Evolutionary conservation across 2,888 invertebrate genomes (phyloP).

Genomic region (Palloptera scutellata): DNA sequence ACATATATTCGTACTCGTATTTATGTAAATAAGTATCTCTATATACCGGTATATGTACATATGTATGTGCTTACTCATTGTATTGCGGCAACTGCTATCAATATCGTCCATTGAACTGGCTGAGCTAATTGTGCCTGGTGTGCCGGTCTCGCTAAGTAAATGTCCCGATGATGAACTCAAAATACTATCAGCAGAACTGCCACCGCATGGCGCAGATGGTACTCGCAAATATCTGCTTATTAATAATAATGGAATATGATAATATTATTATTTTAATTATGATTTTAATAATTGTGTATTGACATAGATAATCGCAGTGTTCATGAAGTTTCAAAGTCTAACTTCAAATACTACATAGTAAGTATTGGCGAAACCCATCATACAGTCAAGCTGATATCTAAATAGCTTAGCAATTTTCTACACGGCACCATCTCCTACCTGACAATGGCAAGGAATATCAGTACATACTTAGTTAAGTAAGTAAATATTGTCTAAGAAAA

Average conservation of each 20-base stretch:
- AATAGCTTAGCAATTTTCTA: too few relatives aligned
- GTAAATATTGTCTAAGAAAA: too few relatives aligned
- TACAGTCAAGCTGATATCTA: too few relatives aligned
- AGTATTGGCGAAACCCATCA: too few relatives aligned
- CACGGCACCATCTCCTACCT: too few relatives aligned
- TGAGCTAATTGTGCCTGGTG: conserved; percentile 74
- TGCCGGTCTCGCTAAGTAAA: conserved; percentile 67
- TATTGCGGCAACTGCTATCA: conserved; percentile 43
- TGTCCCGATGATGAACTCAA: conserved; percentile 64
- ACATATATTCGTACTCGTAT: too few relatives aligned
- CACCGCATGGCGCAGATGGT: conserved; percentile 63
- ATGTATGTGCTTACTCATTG: conserved; percentile 37
- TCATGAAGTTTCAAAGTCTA: background rate
- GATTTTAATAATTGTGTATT: background rate
- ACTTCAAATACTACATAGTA: too few relatives aligned
- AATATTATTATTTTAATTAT: background rate
- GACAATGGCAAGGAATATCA: too few relatives aligned
- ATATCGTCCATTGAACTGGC: conserved; percentile 79
- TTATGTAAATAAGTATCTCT: too few relatives aligned
- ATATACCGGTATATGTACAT: too few relatives aligned
- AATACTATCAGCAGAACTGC: conserved; percentile 68
- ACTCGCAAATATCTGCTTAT: conserved; percentile 65
- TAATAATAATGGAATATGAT: background rate
- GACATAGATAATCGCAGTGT: background rate
- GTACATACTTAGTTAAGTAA: too few relatives aligned